A percentile compares a stretch with the other conserved stretches of the same genome.
These are phyloP conservation scores for Catostylus mosaicus DNA, from an alignment of 30 jellyfish, hydroid and myxozoan genomes.

Conservation along the genomic window DNA sequence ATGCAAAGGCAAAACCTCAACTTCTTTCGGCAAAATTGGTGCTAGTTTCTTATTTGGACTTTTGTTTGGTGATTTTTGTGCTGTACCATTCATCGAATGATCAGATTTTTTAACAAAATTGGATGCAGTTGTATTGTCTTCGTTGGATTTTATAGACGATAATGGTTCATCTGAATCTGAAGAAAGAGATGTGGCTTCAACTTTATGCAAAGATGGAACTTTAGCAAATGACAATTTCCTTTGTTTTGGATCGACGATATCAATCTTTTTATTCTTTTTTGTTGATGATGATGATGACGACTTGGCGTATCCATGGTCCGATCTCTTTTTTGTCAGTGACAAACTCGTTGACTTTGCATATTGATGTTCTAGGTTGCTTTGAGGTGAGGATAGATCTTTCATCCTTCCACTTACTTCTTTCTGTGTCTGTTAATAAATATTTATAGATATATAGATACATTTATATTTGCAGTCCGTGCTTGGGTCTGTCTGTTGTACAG, in stretches of 20 bases:
- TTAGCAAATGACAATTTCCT: slow-evolving; percentile 38
- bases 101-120: not conserved
- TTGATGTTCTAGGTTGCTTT: slow-evolving; percentile 2
- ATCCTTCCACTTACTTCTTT: not conserved
- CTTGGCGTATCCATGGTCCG: slow-evolving; percentile 55
- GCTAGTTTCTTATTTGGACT: not conserved
- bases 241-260: slow-evolving; percentile 22
- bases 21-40: not conserved
- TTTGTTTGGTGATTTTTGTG: not conserved
- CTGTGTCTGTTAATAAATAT: not conserved
- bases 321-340: not conserved
- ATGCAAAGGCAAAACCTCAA: not conserved
- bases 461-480: too few relatives aligned
- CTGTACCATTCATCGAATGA: not conserved
- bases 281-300: slow-evolving; percentile 6
- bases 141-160: slow-evolving; percentile 11
- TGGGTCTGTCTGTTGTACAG: too few relatives aligned
- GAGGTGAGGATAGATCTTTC: slow-evolving; percentile 7
- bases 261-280: not conserved
- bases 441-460: too few relatives aligned
- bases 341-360: not conserved
- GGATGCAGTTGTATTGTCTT: not conserved
- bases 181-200: not conserved
- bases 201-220: slow-evolving; percentile 21
- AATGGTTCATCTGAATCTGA: slow-evolving; percentile 86